A percentile compares a stretch with the other conserved stretches of the same genome.
These are phyloP conservation scores for Hexactinellida sp. DNA, from an alignment of 37 sponge, comb jelly and placozoan genomes.

Conservation along the genomic window DNA sequence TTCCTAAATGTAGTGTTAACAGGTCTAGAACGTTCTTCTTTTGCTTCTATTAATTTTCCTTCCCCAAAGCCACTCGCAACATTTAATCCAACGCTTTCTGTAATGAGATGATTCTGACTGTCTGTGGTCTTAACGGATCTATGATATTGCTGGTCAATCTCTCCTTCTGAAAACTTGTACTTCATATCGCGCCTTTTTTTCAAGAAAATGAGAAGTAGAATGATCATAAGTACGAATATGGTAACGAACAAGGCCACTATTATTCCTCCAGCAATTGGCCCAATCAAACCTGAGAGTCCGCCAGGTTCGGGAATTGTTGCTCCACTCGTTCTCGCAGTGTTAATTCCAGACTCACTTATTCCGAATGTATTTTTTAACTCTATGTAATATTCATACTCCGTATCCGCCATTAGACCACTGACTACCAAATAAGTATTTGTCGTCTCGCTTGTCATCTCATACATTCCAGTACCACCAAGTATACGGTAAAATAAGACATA, in stretches of 20 bases:
- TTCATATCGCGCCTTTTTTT: background rate
- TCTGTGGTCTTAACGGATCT: background rate
- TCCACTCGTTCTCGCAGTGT: no score
- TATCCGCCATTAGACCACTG: background rate
- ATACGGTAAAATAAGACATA: background rate
- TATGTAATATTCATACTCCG: background rate
- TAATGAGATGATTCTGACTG: background rate
- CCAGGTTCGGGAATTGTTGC: background rate
- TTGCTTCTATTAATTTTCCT: background rate
- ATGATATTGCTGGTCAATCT: no score
- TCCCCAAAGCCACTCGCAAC: background rate
- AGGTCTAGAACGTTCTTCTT: background rate
- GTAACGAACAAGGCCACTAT: background rate
- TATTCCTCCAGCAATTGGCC: background rate
- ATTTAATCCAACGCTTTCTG: background rate
- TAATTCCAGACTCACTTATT: background rate
- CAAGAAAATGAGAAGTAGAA: background rate
- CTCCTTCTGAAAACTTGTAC: background rate
- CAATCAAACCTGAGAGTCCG: background rate
- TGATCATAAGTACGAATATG: background rate
- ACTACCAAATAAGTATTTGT: background rate
- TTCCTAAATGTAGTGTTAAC: background rate
- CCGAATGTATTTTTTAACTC: background rate
- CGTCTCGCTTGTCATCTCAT: background rate
- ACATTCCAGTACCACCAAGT: background rate